Evolutionary conservation across 2,888 invertebrate species (phyloP), one percentile per base, ranked within the genome.

Genomic region (Chymomyza procnemis): DNA sequence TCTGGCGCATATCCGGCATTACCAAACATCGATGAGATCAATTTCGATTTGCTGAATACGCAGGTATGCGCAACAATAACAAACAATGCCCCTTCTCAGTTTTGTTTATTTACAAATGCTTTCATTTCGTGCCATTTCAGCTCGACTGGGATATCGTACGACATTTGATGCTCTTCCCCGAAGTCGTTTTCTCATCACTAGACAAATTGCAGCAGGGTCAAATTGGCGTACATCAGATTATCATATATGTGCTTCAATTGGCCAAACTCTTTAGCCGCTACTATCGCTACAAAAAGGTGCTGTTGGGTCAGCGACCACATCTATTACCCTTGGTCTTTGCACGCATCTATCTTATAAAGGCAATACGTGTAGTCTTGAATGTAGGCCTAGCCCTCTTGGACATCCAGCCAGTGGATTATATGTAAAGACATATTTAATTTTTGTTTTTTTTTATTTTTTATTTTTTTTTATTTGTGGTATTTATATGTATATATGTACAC

Each of bases 101-200:
- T 12, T 1, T 1, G n/a, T 16, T 14, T 64, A 41, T 26, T 34
- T 22, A 3, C 30, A 52, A 12, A 63, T 30, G 1, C 1, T 19
- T 26, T 55, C 1, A n/a, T 16, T 19, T 4, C 22, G 46, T 16
- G 3, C 5, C 9, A 16, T 12, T 74, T 79, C 76, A 96, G 95
- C 95, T 95, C 79, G 96, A 96, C 92, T 96, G 96, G 96, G 92
- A 92, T 71, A 87, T 96, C 3, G 88, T 95, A 52, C 95, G 93
- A 72, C 95, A 93, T 76, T 91, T 96, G 64, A 88, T 95, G 59
- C 93, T 93, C 18, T 94, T 94, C 85, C 94, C 95, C 0, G 89
- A 92, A n/a, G 79, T 94, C 12, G 85, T 96, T 48, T 91, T 91
- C 16, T 92, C 91, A 60, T 92, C 93, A 63, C 79, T 94, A 16